Base-by-base conservation (phyloP, 1,140 invertebrate species). In the Holcopasites calliopsidis region DNA sequence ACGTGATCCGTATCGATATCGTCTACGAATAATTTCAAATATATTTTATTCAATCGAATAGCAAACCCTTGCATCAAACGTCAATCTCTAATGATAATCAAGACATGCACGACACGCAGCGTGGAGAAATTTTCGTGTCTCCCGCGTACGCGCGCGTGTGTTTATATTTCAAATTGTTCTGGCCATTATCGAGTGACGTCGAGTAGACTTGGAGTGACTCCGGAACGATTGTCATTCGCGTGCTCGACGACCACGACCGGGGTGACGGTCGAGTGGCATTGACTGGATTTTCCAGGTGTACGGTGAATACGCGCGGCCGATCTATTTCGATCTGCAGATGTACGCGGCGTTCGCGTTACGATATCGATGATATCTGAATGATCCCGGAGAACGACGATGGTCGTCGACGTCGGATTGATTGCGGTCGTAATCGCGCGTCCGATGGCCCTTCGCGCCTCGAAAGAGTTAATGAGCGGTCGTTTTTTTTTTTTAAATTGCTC, bases 261-360 rank as follows among this genome's bases (percentile, higher is more conserved):
- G 42, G 11, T n/a, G 13, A 35, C 42, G 73, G 33, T 60, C 62
- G 76, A 78, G 70, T 78, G 70, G 57, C 76, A 55, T 68, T 47
- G 75, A 74, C 68, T 44, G 44, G 35, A 28, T 33, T 73, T 78
- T 64, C 70, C 49, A 49, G 60, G 65, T 38, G 33, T 58, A 35
- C 7, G 38, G n/a, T 33, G 55, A 60, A 66, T n/a, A 71, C 64
- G 78, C 74, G 60, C 54, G 58, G 42, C 11, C 28, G 66, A 74
- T 69, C 82, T 83, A 82, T 82, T 82, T 82, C 80, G 65, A 79
- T 55, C 76, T 23, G 4, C 16, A 8, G 8, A 54, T 58, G 21
- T 4, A 18, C 33, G 21, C 35, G 40, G 49, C 38, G 21, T 44
- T 47, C 38, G 40, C 42, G 40, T n/a, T n/a, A 54, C 42, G 18